Percentiles rank a stretch among this genome's conserved stretches.
Conservation (phyloP, 92 coral and sea anemone genomes). For the Diadumene lineata region DNA sequence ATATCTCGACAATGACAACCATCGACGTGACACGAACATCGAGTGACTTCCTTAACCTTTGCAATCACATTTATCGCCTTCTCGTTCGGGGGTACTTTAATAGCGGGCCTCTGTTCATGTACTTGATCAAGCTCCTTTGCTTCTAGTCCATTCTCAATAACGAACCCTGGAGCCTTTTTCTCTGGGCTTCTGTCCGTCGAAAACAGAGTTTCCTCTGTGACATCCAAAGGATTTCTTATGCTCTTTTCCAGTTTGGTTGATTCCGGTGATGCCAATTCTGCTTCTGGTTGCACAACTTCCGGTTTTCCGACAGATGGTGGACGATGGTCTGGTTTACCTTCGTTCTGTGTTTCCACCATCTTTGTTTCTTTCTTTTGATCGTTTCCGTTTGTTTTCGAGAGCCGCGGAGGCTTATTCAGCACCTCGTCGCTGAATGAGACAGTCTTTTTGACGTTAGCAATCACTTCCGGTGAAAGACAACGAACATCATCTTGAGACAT, state of each 20-base stretch:
- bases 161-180: slow-evolving; percentile 45
- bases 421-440: slow-evolving; percentile 52
- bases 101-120: slow-evolving; percentile 22
- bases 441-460: slow-evolving; percentile 41
- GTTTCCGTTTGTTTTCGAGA: slow-evolving; percentile 1
- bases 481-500: slow-evolving; percentile 54
- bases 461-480: slow-evolving; percentile 45
- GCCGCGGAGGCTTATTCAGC: slow-evolving; percentile 18
- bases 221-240: not conserved
- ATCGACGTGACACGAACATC: slow-evolving; percentile 57
- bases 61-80: slow-evolving; percentile 51
- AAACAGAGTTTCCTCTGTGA: not conserved
- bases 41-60: slow-evolving; percentile 58
- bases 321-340: no score
- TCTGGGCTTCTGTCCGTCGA: not conserved
- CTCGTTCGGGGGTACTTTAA: not conserved
- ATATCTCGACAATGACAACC: slow-evolving; percentile 71
- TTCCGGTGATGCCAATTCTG: not conserved
- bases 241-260: not conserved
- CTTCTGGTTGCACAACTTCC: not conserved
- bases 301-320: no score
- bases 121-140: slow-evolving; percentile 38
- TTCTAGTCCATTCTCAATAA: slow-evolving; percentile 82
- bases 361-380: not conserved
- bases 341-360: no score